A percentile compares a stretch with the other conserved stretches of the same genome.
Evolutionary conservation across 2,888 invertebrate species (phyloP).

Genomic region (Lithophane socia): DNA sequence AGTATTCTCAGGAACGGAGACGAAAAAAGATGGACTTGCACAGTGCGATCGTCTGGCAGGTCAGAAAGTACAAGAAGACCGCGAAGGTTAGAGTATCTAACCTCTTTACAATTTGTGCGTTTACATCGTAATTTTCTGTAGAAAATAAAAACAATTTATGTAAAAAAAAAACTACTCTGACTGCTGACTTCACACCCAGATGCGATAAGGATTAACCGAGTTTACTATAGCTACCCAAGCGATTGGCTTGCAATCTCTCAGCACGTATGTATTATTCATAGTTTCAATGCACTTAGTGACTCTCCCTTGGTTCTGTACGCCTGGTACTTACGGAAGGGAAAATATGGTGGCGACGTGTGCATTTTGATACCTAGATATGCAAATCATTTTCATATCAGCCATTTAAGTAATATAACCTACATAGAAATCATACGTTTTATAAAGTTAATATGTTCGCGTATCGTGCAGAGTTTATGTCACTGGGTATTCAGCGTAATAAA

Average conservation of each 20-base stretch:
- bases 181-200: conserved; percentile 8
- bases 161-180: conserved; percentile 14
- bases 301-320: conserved; percentile 26
- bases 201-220: conserved; percentile 13
- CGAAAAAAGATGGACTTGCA: background rate
- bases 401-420: background rate
- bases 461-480: background rate
- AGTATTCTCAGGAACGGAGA: background rate
- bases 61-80: background rate
- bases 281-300: conserved; percentile 59
- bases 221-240: conserved; percentile 30
- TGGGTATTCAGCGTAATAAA: background rate
- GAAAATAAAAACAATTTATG: background rate
- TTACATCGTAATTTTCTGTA: background rate
- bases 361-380: background rate
- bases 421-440: background rate
- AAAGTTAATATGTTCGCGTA: background rate
- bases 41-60: background rate
- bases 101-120: background rate
- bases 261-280: conserved; percentile 64
- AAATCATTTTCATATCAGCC: background rate
- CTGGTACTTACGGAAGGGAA: conserved; percentile 30
- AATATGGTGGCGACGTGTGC: conserved; percentile 5
- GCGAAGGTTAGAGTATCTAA: background rate
- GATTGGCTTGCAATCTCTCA: conserved; percentile 64